A percentile compares a stretch with the other conserved stretches of the same genome.
phyloP scores from a whole-genome alignment of 2,113 vertebrate genomes.

The Hoplias malabaricus region DNA sequence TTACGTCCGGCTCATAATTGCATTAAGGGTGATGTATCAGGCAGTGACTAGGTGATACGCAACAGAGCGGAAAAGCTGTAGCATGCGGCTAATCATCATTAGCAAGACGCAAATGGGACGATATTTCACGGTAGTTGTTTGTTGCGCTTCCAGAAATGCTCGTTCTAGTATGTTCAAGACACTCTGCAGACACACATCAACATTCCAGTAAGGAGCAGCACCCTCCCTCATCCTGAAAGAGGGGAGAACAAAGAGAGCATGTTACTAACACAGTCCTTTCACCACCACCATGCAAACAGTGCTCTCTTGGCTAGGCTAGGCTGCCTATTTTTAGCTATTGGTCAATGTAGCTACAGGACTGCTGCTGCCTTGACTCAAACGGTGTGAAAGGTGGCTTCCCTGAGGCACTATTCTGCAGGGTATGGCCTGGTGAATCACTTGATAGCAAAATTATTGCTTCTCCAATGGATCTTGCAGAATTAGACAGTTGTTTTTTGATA shows the following conservation, averaged over 20 bases:
- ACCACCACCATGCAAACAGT: conserved; percentile 30
- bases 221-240: conserved; percentile 32
- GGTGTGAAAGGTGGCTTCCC: conserved; percentile 45
- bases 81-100: conserved; percentile 26
- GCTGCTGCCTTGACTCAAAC: conserved; percentile 39
- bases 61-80: conserved; percentile 4
- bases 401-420: background rate
- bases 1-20: conserved; percentile 65
- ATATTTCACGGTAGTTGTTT: conserved; percentile 17
- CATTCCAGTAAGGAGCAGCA: conserved; percentile 30
- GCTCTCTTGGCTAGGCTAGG: conserved; percentile 52
- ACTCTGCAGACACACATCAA: conserved; percentile 11
- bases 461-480: conserved; percentile 16
- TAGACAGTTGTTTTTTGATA: conserved; percentile 2
- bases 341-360: conserved; percentile 41
- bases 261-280: conserved; percentile 40
- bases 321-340: conserved; percentile 61
- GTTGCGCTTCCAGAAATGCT: background rate
- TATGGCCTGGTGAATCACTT: conserved; percentile 21
- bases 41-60: conserved; percentile 14
- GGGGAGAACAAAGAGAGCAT: conserved; percentile 56
- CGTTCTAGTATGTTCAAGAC: background rate
- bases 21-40: conserved; percentile 57
- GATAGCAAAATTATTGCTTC: background rate
- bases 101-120: conserved; percentile 7